Percentiles rank a stretch among this genome's conserved stretches.
Evolutionary conservation across 2,797 vertebrate genomes (phyloP).

Genomic region (Apodemus agrarius): DNA sequence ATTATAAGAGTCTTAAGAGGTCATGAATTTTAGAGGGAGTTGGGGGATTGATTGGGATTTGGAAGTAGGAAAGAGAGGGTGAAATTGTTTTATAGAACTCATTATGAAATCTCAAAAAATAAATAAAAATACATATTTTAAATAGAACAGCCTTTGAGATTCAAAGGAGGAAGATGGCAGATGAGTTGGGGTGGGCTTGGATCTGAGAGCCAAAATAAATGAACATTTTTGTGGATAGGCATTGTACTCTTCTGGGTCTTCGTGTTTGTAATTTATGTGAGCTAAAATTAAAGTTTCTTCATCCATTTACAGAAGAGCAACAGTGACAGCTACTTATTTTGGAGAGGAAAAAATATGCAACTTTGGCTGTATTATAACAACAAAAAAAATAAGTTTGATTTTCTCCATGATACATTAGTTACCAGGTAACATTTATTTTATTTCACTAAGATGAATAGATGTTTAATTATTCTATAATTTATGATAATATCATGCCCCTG

Average conservation of each 20-base stretch:
- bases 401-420: slow-evolving; percentile 33
- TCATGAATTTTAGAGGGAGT: neutral
- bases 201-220: neutral
- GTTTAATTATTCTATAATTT: slow-evolving; percentile 35
- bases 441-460: slow-evolving; percentile 21
- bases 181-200: neutral
- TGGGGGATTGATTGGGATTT: neutral
- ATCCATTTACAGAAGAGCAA: neutral
- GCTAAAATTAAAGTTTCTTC: neutral
- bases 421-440: slow-evolving; percentile 32
- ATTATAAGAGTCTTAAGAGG: neutral
- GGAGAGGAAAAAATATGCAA: neutral
- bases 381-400: neutral
- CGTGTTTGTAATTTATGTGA: neutral
- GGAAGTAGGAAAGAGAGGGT: neutral
- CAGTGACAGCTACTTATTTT: neutral
- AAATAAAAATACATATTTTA: neutral
- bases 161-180: neutral
- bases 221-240: neutral
- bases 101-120: neutral
- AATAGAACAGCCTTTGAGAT: slow-evolving; percentile 15
- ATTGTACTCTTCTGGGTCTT: neutral
- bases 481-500: neutral
- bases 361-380: neutral
- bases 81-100: neutral